A percentile compares a stretch with the other conserved stretches of the same genome.
These are phyloP conservation scores for Solen grandis DNA, from an alignment of 1,140 invertebrate genomes.

Conservation along the genomic window DNA sequence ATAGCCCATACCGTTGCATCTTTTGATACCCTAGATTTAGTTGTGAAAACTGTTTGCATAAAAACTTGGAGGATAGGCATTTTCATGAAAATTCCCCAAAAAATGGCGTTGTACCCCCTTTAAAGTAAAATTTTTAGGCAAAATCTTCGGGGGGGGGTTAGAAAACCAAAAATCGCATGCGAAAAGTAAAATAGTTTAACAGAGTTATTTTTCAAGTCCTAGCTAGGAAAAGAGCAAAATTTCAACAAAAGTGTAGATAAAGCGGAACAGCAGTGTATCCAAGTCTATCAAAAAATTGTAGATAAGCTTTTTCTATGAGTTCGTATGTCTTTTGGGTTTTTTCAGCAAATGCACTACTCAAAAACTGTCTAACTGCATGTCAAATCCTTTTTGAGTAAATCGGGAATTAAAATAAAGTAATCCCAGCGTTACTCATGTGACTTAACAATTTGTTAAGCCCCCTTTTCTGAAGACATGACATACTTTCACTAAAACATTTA, in stretches of 20 bases:
- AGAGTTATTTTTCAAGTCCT: slow-evolving; percentile 28
- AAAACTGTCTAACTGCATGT: too few species aligned
- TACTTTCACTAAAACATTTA: slow-evolving; percentile 24
- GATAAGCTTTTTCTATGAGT: too few species aligned
- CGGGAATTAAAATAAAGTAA: slow-evolving; percentile 10
- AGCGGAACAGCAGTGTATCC: too few species aligned
- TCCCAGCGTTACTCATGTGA: neutral
- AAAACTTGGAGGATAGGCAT: too few species aligned
- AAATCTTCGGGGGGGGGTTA: neutral
- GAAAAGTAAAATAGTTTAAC: slow-evolving; percentile 21
- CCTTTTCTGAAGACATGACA: neutral
- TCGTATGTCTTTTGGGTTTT: too few species aligned
- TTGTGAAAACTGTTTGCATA: too few species aligned
- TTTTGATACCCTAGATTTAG: too few species aligned
- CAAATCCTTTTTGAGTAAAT: neutral
- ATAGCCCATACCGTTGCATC: too few species aligned
- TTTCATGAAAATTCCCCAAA: neutral
- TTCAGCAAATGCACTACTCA: too few species aligned
- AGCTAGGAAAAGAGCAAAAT: slow-evolving; percentile 10
- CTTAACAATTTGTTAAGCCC: too few species aligned
- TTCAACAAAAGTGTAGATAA: too few species aligned
- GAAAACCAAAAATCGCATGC: neutral
- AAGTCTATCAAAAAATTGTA: too few species aligned
- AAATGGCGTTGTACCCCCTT: neutral
- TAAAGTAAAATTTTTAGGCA: neutral